Conservation (phyloP, 2,113 vertebrate genomes). For the Syngnathus floridae region DNA sequence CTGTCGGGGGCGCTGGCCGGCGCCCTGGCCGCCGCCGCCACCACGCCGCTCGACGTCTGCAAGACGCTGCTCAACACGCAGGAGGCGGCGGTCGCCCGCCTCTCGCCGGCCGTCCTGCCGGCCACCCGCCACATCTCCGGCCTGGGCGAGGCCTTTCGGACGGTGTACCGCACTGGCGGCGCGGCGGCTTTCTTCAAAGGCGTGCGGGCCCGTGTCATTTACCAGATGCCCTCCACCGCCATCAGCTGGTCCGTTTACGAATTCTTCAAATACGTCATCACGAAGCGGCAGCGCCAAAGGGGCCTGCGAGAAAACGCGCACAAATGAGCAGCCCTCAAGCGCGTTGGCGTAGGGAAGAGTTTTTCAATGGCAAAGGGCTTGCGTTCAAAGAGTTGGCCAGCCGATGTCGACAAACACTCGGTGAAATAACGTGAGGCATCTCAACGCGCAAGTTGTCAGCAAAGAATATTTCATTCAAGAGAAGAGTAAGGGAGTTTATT, state of each 20-base stretch:
- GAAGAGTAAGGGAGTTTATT: too few relatives aligned
- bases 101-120: conserved; percentile 26
- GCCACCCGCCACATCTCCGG: conserved; percentile 83
- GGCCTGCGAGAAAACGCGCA: conserved; percentile 48
- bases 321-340: conserved; percentile 9
- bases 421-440: neutral
- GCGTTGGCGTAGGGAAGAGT: too few relatives aligned
- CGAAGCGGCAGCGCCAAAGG: conserved; percentile 82
- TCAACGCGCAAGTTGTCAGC: too few relatives aligned
- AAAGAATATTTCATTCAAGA: too few relatives aligned
- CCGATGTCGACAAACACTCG: neutral
- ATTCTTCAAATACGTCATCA: conserved; percentile 97
- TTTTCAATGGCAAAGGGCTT: neutral
- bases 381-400: neutral
- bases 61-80: conserved; percentile 98
- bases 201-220: conserved; percentile 89
- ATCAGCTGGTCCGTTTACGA: conserved; percentile 98
- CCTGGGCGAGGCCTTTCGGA: conserved; percentile 92
- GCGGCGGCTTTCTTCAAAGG: conserved; percentile 91
- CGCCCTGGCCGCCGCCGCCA: conserved; percentile 85
- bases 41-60: conserved; percentile 96
- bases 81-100: conserved; percentile 83
- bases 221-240: conserved; percentile 97
- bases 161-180: conserved; percentile 91
- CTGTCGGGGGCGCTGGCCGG: conserved; percentile 89